Percentiles rank a stretch among this genome's conserved stretches.
Conservation (phyloP, 2,113 vertebrate genomes). For the Scalopus aquaticus region DNA sequence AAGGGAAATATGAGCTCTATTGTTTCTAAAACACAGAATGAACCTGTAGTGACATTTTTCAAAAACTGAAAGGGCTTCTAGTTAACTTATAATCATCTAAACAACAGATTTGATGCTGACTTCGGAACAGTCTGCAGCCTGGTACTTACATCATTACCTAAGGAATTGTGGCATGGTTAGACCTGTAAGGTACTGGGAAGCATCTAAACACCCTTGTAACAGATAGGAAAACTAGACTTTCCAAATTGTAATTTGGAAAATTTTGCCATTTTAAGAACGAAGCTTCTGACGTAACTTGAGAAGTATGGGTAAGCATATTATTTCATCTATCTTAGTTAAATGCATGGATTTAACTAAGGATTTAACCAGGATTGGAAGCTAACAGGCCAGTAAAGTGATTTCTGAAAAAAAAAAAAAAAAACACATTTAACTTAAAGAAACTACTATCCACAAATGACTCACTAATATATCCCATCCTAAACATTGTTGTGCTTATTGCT, state of each 20-base stretch:
- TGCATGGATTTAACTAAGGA: too few species aligned
- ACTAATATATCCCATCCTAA: not conserved
- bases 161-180: not conserved
- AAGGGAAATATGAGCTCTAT: not conserved
- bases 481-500: not conserved
- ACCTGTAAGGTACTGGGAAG: not conserved
- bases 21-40: not conserved
- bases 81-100: not conserved
- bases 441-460: not conserved
- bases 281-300: not conserved
- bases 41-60: not conserved
- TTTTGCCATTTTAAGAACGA: constrained; percentile 24
- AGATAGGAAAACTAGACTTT: not conserved
- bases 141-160: not conserved
- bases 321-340: not conserved
- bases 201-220: not conserved
- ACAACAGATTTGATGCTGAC: not conserved
- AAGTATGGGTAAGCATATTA: not conserved
- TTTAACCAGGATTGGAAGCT: not conserved
- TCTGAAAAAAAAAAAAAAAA: not conserved
- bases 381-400: not conserved
- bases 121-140: not conserved
- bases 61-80: not conserved
- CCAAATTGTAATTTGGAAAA: not conserved
- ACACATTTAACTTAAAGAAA: constrained; percentile 2